phyloP scores from a whole-genome alignment of 2,113 vertebrate species.

The Dicaeum eximium region DNA sequence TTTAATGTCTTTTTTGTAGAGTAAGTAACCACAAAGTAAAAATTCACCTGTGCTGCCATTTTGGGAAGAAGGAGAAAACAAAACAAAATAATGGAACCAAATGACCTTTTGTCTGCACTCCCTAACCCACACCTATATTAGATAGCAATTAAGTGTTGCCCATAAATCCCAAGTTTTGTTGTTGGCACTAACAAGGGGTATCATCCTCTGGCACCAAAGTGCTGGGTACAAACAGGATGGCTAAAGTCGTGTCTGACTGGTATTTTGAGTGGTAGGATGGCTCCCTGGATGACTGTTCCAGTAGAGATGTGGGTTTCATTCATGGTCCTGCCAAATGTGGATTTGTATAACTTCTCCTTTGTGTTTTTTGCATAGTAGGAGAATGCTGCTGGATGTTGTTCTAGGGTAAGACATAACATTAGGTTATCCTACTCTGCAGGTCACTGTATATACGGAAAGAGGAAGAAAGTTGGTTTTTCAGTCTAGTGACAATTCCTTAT shows the following conservation, averaged over 20 bases:
- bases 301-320: not conserved
- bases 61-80: not conserved
- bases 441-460: not conserved
- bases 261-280: not conserved
- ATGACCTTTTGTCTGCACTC: not conserved
- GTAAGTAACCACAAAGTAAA: not conserved
- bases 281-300: not conserved
- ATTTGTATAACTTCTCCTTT: not conserved
- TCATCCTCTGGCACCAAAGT: not conserved
- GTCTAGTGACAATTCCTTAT: not conserved
- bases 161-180: not conserved
- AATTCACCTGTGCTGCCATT: not conserved
- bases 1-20: not conserved
- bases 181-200: fast-evolving
- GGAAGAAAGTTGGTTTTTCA: not conserved
- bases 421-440: not conserved
- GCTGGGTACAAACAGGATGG: not conserved
- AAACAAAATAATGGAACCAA: not conserved
- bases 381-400: not conserved
- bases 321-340: not conserved
- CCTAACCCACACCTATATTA: not conserved
- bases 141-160: not conserved
- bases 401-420: not conserved
- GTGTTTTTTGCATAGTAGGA: not conserved
- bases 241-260: not conserved